Evolutionary conservation across 2,797 vertebrate genomes (phyloP).

Genomic region (Pitangus sulphuratus): DNA sequence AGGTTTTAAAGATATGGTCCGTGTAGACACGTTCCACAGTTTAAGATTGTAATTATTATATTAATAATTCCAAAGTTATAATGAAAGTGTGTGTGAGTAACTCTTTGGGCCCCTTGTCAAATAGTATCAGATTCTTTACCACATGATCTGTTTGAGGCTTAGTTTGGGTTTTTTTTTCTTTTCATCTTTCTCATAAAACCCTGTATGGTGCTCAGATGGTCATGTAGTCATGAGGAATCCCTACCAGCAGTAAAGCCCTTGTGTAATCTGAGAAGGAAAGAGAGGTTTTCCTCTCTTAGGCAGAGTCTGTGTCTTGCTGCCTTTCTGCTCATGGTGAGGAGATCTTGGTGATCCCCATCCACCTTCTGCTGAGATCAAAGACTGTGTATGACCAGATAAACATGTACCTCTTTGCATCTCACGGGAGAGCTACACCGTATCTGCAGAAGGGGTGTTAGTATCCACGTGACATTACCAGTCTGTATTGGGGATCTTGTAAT

Average conservation of each 20-base stretch:
- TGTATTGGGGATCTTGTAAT: neutral
- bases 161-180: neutral
- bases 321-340: neutral
- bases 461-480: neutral
- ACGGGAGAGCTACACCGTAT: accelerated
- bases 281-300: neutral
- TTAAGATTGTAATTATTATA: neutral
- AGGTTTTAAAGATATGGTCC: neutral
- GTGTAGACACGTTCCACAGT: neutral
- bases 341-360: neutral
- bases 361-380: neutral
- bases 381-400: neutral
- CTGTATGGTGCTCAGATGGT: neutral
- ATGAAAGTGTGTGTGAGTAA: accelerated
- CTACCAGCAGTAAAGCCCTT: neutral
- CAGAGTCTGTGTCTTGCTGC: neutral
- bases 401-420: neutral
- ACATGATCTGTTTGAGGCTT: neutral
- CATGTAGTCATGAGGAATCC: neutral
- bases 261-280: neutral
- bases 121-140: neutral
- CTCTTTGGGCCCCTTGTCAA: neutral
- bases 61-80: neutral
- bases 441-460: neutral
- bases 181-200: neutral